Evolutionary conservation across 37 sponge, comb jelly and placozoan species (phyloP), one percentile per base, ranked within the genome.

Genomic region (Spongilla lacustris): DNA sequence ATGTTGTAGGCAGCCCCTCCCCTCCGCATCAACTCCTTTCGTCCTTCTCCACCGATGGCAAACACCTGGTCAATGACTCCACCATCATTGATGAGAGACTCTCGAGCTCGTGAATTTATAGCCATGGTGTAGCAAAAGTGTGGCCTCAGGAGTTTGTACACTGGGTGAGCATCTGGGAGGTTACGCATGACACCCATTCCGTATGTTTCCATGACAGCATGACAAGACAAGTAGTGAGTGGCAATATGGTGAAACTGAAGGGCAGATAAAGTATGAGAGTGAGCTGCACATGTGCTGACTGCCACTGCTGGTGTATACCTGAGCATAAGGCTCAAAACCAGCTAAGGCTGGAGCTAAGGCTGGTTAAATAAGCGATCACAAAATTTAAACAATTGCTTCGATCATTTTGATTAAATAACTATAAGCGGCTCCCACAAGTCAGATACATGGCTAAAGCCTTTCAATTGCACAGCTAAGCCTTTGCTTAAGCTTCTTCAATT

Each of bases 201-300:
- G 70, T 90, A 90, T 19, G 88, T 71, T 75, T 93, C 96, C 88
- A 94, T 91, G 31, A 80, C 79, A 58, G 89, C 84, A 70, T 92
- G 93, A 36, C 87, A 86, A 8, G 75, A 35, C 17, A 88, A 23
- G 78, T 68, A 94, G 84, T 94, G 95, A 35, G 95, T 89, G 58
- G 79, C 12, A 19, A 89, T 13, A 69, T 93, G 82, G 66, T 93
- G 93, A 31, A 81, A 35, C 93, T 81, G 48, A 73, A 41, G 22
- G 41, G 21, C 4, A 28, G 3, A 6, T 4, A 28, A 75, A 75
- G 24, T 35, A 35, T 10, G 14, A 35, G 41, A 46, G 82, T 28
- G 69, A 79, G 28, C 50, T 0, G 26, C 28, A 73, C 71, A 69
- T 69, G 71, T 69, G 71, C 5, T 28, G 10, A 69, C 71, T 69